Evolutionary conservation across 2,797 vertebrate genomes (phyloP), one percentile per base, ranked within the genome.

Genomic region (Chiroxiphia lanceolata): DNA sequence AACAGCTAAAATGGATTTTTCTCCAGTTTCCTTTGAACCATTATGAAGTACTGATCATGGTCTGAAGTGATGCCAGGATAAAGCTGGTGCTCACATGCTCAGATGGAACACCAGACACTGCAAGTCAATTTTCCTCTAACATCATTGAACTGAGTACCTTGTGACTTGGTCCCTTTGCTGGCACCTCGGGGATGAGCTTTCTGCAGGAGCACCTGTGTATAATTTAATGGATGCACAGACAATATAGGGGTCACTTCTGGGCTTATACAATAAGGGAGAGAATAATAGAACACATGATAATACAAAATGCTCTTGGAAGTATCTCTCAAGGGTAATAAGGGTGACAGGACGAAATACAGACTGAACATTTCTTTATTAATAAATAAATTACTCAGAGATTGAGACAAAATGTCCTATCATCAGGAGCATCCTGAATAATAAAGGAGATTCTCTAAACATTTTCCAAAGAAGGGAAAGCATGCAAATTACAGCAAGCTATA

Each of bases 381-480:
- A 90, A 74, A 85, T 86, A 90, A 94, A 93, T 61, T 53, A 84
- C 36, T 84, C 0, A 0, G 53, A 47, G 48, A 84, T 36, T 56
- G n/a, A 93, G 54, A 82, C 9, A 4, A 93, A 89, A 74, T 6
- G 11, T 64, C 45, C 60, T 63, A 87, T 26, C 56, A 87, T 21
- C 42, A 64, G 63, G 33, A 84, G 44, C 70, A 94, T 38, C n/a
- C 74, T 64, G 38, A 90, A 72, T 50, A 91, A 90, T 56, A 90
- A 68, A 93, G 23, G 22, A 70, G 53, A 53, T 57, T 82, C 83
- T 87, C 48, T 23, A 94, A 76, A 76, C 44, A 77, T 76, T 64
- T 94, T 89, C 67, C 70, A 76, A 90, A 93, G 54, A 91, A 96
- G 72, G 36, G 45, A 94, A 94, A 90, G 72, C 20, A 91, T 14